Conservation (phyloP, 2,113 vertebrate genomes). For the Hippocampus abdominalis region DNA sequence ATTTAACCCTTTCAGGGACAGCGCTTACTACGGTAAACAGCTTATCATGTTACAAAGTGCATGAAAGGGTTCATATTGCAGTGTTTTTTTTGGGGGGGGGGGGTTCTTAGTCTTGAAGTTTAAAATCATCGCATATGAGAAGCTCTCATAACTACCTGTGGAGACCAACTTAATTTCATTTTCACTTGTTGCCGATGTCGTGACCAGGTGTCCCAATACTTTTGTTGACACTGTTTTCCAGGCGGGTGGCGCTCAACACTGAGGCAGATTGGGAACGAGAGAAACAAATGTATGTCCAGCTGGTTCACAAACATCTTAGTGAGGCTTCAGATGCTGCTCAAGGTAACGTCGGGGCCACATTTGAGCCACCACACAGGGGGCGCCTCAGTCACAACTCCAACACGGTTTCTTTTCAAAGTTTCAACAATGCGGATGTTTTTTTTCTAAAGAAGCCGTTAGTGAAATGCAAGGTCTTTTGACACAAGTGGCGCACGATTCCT, state of each 20-base stretch:
- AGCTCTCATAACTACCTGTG: too few relatives aligned
- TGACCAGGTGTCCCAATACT: too few relatives aligned
- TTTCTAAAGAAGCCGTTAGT: background rate
- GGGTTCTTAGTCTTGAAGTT: too few relatives aligned
- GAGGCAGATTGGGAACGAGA: background rate
- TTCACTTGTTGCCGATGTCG: too few relatives aligned
- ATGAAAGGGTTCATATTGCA: too few relatives aligned
- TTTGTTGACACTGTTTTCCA: background rate
- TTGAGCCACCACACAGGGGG: background rate
- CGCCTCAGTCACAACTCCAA: background rate
- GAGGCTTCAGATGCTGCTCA: background rate
- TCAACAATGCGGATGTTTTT: background rate
- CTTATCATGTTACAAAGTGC: too few relatives aligned
- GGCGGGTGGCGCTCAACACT: background rate
- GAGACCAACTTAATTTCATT: too few relatives aligned
- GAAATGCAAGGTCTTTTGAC: background rate
- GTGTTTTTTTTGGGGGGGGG: too few relatives aligned
- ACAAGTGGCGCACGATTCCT: background rate
- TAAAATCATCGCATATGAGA: too few relatives aligned
- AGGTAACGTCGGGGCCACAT: background rate
- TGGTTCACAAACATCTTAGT: background rate
- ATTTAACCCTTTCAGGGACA: too few relatives aligned
- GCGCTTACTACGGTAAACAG: too few relatives aligned
- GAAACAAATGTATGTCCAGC: background rate
- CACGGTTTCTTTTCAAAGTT: background rate